These are phyloP conservation scores for Drepana falcataria DNA, from an alignment of 2,888 invertebrate genomes.

Conservation along the genomic window DNA sequence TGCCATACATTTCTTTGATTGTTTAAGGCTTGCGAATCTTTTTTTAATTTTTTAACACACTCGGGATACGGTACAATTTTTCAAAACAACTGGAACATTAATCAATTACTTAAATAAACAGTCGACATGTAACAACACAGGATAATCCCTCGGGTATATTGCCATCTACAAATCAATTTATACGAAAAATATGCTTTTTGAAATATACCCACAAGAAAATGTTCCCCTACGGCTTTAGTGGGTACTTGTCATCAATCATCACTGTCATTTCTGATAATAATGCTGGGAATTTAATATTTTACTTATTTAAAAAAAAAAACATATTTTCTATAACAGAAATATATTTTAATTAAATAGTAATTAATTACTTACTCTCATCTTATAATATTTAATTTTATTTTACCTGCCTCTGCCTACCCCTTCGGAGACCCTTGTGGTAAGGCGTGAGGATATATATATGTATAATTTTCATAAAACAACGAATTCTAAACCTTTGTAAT, in stretches of 20 bases:
- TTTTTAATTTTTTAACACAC: constrained; percentile 4
- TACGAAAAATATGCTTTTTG: neutral
- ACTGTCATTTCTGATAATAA: too few species aligned
- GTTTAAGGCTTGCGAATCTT: constrained; percentile 19
- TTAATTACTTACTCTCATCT: too few species aligned
- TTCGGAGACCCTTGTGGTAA: too few species aligned
- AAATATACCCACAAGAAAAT: neutral
- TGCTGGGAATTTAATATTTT: too few species aligned
- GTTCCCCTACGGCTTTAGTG: neutral
- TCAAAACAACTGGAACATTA: constrained; percentile 9
- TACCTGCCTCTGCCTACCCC: too few species aligned
- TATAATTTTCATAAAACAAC: neutral
- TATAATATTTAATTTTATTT: too few species aligned
- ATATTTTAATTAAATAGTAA: too few species aligned
- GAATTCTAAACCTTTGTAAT: too few species aligned
- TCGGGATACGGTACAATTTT: constrained; percentile 1
- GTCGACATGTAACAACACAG: neutral
- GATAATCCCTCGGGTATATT: neutral
- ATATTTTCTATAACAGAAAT: too few species aligned
- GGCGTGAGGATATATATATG: too few species aligned
- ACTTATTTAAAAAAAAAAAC: too few species aligned
- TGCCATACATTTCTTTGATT: constrained; percentile 36
- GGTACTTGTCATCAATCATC: neutral
- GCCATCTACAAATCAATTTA: constrained; percentile 2
- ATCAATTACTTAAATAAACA: constrained; percentile 8